Base-by-base conservation (phyloP, 2,888 invertebrate species). In the Cataglyphis cursor region DNA sequence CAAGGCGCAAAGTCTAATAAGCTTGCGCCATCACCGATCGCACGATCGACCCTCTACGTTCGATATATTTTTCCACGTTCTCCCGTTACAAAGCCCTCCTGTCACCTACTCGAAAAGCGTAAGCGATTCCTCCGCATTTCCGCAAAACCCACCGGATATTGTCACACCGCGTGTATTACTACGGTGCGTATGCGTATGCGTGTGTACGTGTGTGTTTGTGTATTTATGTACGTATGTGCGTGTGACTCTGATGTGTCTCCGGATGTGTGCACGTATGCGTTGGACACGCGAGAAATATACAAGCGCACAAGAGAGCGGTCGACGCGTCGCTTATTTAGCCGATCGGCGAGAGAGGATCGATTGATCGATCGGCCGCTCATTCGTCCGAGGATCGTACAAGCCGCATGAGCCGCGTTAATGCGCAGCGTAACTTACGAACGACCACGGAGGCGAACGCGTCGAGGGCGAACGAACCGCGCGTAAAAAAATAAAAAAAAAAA, bases 61-160 rank as follows among this genome's bases (percentile, higher is more conserved):
- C 74, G 78, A 80, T 59, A 80, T 80, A 80, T 80, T 80, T 80
- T 80, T 80, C 44, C 74, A 80, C 78, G 44, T 59, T 72, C 8
- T 24, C 44, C 44, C 44, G 21, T 44, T 44, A 35, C 12, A 59
- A 59, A 73, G 57, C 2, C 24, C 59, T 28, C 24, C 44, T 31
- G 31, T 73, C 57, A 59, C 57, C 72, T 12, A n/a, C 41, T 54
- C 76, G 76, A 48, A 51, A 61, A 51, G 28, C 41, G 35, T 21
- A 57, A 31, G 18, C 31, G 24, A 72, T 44, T 21, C 74, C 21
- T 21, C 73, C 57, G 57, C 73, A 41, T 10, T 72, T 59, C 18
- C 57, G 51, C 51, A 24, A 54, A 68, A 66, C 41, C 54, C 28
- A 24, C 12, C 74, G 31, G 41, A 78, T 73, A 73, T 78, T 73